Percentiles rank a stretch among this genome's conserved stretches.
Evolutionary conservation across 1,140 invertebrate species (phyloP).

Genomic region (Tetramorium alpestre): DNA sequence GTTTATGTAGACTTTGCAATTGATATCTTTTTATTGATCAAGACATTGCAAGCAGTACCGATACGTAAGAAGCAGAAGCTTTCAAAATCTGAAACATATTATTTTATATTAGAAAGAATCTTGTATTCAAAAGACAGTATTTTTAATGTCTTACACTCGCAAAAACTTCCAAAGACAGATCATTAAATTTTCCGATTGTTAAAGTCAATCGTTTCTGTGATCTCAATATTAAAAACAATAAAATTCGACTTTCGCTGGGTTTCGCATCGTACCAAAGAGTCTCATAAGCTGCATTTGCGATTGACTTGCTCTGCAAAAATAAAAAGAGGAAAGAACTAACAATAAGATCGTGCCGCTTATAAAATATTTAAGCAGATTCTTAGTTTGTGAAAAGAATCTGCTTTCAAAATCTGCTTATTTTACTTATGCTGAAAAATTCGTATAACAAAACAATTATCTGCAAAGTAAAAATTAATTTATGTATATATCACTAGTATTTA

Average conservation of each 20-base stretch:
- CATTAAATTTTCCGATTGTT: slow-evolving; percentile 60
- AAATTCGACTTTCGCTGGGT: slow-evolving; percentile 37
- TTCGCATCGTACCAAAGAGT: slow-evolving; percentile 36
- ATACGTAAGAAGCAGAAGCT: slow-evolving; percentile 59
- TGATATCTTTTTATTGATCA: slow-evolving; percentile 19
- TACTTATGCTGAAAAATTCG: neutral
- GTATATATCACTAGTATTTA: neutral
- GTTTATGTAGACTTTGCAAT: neutral
- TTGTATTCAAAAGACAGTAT: neutral
- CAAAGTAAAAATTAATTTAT: neutral
- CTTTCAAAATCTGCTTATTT: neutral
- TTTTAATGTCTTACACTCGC: slow-evolving; percentile 24
- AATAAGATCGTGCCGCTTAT: neutral
- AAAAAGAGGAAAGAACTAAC: neutral
- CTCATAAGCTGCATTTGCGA: slow-evolving; percentile 40
- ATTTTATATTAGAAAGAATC: neutral
- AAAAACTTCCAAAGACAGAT: slow-evolving; percentile 58
- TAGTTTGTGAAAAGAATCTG: neutral
- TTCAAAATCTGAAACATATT: slow-evolving; percentile 52
- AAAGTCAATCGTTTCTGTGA: slow-evolving; percentile 53
- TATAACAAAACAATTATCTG: slow-evolving; percentile 1
- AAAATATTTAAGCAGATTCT: neutral
- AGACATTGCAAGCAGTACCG: slow-evolving; percentile 51
- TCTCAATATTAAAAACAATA: slow-evolving; percentile 53
- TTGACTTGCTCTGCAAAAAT: slow-evolving; percentile 39